A percentile compares a stretch with the other conserved stretches of the same genome.
Evolutionary conservation across 2,888 invertebrate genomes (phyloP).

Genomic region (Pinctada fucata): DNA sequence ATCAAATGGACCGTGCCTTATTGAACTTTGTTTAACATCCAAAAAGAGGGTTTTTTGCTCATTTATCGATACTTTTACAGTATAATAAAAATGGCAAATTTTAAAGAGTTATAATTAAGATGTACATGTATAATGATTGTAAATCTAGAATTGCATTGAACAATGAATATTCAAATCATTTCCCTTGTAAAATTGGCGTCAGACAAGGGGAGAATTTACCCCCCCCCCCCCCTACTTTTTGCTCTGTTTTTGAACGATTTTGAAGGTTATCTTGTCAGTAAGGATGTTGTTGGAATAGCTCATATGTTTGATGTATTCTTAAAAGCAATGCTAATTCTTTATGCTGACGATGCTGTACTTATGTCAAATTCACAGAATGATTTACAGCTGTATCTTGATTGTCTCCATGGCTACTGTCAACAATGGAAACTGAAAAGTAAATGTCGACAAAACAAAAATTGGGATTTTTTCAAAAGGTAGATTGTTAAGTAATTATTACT

Average conservation of each 20-base stretch:
- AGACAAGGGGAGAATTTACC: constrained; percentile 27
- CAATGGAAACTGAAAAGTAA: not conserved
- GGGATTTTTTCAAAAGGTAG: constrained; percentile 4
- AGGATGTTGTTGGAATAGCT: not conserved
- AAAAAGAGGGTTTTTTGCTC: not conserved
- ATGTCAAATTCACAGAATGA: constrained; percentile 13
- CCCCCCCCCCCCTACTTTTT: constrained; percentile 4
- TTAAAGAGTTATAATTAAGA: not conserved
- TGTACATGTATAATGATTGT: constrained; percentile 11
- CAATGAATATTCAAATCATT: constrained; percentile 1
- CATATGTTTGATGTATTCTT: not conserved
- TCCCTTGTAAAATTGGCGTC: constrained; percentile 13
- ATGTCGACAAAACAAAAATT: not conserved
- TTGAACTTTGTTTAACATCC: not conserved
- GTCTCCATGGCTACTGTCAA: constrained; percentile 3
- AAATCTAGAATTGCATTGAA: constrained; percentile 20
- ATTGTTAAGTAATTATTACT: not conserved
- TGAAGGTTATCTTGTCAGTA: not conserved
- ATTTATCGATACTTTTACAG: not conserved
- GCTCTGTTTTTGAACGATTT: not conserved
- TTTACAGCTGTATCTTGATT: constrained; percentile 23
- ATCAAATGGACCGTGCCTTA: not conserved
- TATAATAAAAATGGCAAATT: not conserved
- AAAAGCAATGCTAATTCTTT: constrained; percentile 22
- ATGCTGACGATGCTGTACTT: constrained; percentile 34